Conservation (phyloP, 2,113 vertebrate species). For the Festucalex cinctus region DNA sequence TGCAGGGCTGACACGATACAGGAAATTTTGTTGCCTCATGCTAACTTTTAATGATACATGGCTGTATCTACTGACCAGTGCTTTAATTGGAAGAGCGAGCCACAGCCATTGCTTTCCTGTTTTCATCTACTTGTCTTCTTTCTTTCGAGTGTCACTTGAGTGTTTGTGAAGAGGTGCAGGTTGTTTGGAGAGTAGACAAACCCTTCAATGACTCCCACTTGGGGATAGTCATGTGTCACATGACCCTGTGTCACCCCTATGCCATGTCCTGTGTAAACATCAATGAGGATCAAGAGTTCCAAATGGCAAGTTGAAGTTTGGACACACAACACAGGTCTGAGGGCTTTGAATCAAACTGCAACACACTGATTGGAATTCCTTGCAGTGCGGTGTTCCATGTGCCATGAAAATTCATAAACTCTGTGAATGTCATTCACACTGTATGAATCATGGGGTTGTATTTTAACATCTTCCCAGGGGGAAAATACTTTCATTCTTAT, state of each 20-base stretch:
- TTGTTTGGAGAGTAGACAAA: not conserved
- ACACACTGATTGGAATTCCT: not conserved
- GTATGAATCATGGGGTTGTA: not conserved
- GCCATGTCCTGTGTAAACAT: not conserved
- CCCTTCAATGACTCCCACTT: not conserved
- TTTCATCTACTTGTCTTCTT: not conserved
- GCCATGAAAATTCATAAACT: not conserved
- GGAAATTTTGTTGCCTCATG: no score
- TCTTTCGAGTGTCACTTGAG: not conserved
- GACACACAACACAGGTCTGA: not conserved
- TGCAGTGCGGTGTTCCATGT: not conserved
- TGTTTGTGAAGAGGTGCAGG: not conserved
- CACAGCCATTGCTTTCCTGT: not conserved
- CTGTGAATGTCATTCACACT: not conserved
- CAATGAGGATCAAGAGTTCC: not conserved
- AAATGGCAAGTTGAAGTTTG: not conserved
- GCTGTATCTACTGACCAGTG: constrained; percentile 6
- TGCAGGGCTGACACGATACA: no score
- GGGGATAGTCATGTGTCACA: not conserved
- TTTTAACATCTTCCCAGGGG: constrained; percentile 29
- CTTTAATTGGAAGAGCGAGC: constrained; percentile 9
- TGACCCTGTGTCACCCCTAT: not conserved
- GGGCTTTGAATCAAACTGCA: not conserved
- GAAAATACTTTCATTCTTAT: constrained; percentile 20
- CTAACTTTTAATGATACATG: no score